Evolutionary conservation across 2,113 vertebrate species (phyloP).

Genomic region (Muntiacus reevesi): DNA sequence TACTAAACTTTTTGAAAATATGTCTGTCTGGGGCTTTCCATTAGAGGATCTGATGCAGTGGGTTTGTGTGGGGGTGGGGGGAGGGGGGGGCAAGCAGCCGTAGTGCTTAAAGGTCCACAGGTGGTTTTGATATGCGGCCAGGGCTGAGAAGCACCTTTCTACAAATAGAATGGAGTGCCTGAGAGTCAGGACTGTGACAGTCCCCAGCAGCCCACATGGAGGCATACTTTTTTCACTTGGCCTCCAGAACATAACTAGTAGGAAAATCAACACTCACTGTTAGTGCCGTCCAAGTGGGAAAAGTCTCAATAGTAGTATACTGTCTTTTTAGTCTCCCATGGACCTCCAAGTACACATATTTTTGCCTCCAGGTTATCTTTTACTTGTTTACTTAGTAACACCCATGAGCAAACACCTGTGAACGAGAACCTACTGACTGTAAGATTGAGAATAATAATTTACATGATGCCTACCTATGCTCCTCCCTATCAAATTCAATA

Average conservation of each 20-base stretch:
- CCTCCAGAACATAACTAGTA: background rate
- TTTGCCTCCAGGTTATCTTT: background rate
- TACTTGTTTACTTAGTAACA: conserved; percentile 18
- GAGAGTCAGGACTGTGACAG: background rate
- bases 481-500: background rate
- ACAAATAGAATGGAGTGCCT: background rate
- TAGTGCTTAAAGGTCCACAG: background rate
- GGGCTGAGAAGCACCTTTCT: background rate
- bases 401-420: background rate
- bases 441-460: conserved; percentile 2
- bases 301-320: background rate
- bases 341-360: background rate
- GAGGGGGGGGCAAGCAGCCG: background rate
- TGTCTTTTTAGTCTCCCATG: background rate
- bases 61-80: background rate
- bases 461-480: background rate
- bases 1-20: background rate
- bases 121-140: background rate
- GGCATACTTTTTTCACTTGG: background rate
- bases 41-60: background rate
- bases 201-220: background rate
- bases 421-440: background rate
- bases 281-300: background rate
- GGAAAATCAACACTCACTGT: background rate
- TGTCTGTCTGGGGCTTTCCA: background rate